Evolutionary conservation across 2,797 vertebrate species (phyloP).

Genomic region (Alca torda): DNA sequence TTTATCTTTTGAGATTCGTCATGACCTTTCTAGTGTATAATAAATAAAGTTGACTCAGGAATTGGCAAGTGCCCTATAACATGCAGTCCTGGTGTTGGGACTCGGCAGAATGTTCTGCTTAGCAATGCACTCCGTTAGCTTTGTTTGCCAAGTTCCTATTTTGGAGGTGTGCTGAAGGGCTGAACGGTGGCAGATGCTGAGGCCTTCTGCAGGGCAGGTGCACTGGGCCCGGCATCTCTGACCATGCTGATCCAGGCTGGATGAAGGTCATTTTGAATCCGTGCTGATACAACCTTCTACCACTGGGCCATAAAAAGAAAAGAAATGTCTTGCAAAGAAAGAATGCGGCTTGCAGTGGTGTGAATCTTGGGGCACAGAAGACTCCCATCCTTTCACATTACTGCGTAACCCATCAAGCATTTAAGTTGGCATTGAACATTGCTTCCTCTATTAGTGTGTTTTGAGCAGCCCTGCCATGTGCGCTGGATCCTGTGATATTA

Average conservation of each 20-base stretch:
- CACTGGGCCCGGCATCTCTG: background rate
- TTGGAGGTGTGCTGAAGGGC: slow-evolving; percentile 42
- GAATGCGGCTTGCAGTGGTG: background rate
- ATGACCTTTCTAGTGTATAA: slow-evolving; percentile 61
- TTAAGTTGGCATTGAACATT: background rate
- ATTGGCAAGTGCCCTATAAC: slow-evolving; percentile 68
- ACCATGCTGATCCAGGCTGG: background rate
- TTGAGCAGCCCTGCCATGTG: background rate
- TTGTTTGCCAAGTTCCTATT: slow-evolving; percentile 54
- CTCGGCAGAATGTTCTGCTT: slow-evolving; percentile 68
- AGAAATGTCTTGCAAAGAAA: background rate
- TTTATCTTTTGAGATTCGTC: slow-evolving; percentile 66
- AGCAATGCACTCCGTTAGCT: slow-evolving; percentile 45
- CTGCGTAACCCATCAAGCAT: background rate
- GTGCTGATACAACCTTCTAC: background rate
- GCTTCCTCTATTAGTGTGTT: background rate
- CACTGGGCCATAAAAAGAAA: background rate
- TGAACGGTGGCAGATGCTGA: slow-evolving; percentile 34
- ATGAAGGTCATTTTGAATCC: background rate
- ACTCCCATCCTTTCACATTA: background rate
- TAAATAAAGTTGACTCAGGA: slow-evolving; percentile 69
- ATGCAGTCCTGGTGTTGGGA: slow-evolving; percentile 55
- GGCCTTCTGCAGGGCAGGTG: slow-evolving; percentile 37
- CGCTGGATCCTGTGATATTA: background rate
- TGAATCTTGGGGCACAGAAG: background rate